Conservation (phyloP, 2,888 invertebrate species). For the Neuroscelio doddi region DNA sequence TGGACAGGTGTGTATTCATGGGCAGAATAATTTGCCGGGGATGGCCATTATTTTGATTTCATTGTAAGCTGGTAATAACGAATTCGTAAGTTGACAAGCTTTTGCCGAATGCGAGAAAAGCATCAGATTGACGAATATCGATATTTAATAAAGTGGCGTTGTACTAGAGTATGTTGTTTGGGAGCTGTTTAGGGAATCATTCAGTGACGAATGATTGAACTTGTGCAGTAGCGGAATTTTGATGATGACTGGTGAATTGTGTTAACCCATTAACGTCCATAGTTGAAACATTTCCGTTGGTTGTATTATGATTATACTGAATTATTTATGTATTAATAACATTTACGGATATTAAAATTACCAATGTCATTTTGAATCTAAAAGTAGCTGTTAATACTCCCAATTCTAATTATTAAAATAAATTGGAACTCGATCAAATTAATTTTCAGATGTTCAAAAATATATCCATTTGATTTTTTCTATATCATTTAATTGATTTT, state of each 20-base stretch:
- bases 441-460: no score
- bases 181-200: slow-evolving; percentile 44
- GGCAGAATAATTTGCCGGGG: slow-evolving; percentile 30
- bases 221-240: slow-evolving; percentile 43
- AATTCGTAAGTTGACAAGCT: slow-evolving; percentile 49
- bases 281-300: no score
- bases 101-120: slow-evolving; percentile 38
- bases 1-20: slow-evolving; percentile 46
- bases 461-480: neutral
- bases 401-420: no score
- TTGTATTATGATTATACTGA: no score
- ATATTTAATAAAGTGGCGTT: slow-evolving; percentile 38
- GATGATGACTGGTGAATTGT: slow-evolving; percentile 32
- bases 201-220: slow-evolving; percentile 42
- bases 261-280: no score
- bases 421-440: no score
- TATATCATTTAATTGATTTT: neutral
- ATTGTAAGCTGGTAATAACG: slow-evolving; percentile 44
- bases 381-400: no score
- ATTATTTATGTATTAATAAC: no score
- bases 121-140: slow-evolving; percentile 38
- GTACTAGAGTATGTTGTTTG: no score
- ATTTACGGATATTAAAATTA: no score
- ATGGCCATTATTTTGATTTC: slow-evolving; percentile 48
- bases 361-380: no score